Percentiles rank a stretch among this genome's conserved stretches.
Evolutionary conservation across 2,797 vertebrate species (phyloP).

Genomic region (Mus caroli): DNA sequence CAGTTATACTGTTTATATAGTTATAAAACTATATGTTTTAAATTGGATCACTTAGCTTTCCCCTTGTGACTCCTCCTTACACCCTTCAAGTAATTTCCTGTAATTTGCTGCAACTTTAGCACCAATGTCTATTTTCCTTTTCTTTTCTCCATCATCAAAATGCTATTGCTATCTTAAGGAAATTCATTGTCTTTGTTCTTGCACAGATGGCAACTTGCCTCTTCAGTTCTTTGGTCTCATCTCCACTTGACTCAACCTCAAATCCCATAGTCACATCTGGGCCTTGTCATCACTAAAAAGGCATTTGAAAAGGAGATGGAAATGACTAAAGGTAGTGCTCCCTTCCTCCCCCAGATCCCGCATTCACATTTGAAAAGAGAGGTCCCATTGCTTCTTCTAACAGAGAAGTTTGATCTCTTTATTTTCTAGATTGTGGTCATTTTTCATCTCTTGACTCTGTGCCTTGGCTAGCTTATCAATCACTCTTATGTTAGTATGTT

Average conservation of each 20-base stretch:
- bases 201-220: neutral
- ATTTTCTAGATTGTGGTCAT: neutral
- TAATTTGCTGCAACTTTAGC: slow-evolving; percentile 3
- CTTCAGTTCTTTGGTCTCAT: slow-evolving; percentile 14
- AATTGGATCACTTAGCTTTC: neutral
- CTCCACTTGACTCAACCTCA: neutral
- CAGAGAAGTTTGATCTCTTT: neutral
- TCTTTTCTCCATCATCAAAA: neutral
- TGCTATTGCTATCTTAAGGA: neutral
- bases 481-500: neutral
- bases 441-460: neutral
- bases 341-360: neutral
- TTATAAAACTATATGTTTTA: neutral
- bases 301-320: neutral
- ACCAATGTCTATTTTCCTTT: neutral
- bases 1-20: too few relatives aligned
- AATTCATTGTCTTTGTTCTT: slow-evolving; percentile 18
- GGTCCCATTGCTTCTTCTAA: neutral
- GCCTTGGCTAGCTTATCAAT: neutral
- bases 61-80: neutral
- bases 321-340: neutral
- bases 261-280: slow-evolving; percentile 25
- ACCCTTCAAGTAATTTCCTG: neutral
- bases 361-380: neutral
- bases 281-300: slow-evolving; percentile 1